Evolutionary conservation across 2,797 vertebrate genomes (phyloP).

Genomic region (Xerus rutilus): DNA sequence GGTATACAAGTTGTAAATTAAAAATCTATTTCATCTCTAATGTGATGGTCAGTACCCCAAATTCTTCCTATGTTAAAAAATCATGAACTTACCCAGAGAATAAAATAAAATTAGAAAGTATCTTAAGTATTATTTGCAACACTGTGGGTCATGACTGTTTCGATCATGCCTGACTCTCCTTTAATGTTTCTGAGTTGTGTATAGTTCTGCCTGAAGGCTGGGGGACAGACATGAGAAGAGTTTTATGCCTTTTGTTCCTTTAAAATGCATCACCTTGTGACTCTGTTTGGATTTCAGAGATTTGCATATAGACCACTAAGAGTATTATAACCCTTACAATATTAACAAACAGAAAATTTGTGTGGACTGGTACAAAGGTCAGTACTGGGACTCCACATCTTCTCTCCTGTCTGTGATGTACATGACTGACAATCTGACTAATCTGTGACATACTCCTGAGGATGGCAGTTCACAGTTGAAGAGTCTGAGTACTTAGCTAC

Average conservation of each 20-base stretch:
- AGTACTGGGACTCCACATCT: neutral
- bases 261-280: neutral
- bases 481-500: neutral
- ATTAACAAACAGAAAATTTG: neutral
- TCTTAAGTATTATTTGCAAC: neutral
- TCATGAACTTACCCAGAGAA: neutral
- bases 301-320: neutral
- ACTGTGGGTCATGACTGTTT: neutral
- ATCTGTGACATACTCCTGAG: neutral
- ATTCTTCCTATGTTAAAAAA: neutral
- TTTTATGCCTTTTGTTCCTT: neutral
- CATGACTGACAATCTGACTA: accelerated
- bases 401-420: neutral
- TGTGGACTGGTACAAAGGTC: neutral
- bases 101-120: neutral
- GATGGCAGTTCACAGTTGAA: neutral
- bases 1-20: neutral
- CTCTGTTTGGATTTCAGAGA: neutral
- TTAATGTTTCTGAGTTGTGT: neutral
- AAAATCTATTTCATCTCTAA: neutral
- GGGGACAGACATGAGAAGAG: neutral
- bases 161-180: neutral
- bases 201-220: neutral
- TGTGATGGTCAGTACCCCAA: neutral
- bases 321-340: neutral